These are phyloP conservation scores for Silurus lanzhouensis DNA, from an alignment of 2,797 vertebrate species.

Conservation along the genomic window DNA sequence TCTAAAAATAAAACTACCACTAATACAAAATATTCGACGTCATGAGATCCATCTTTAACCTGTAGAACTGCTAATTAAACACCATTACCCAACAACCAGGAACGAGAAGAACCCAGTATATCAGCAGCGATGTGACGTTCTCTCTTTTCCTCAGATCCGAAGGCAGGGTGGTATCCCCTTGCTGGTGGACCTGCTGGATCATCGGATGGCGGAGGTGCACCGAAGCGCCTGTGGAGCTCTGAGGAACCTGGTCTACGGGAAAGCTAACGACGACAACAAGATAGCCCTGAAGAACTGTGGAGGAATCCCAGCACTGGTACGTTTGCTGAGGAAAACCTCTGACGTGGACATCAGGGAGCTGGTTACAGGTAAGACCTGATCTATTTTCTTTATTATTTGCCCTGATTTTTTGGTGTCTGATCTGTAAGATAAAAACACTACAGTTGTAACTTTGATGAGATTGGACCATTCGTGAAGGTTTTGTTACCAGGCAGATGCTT, in stretches of 20 bases:
- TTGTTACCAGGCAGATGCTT: background rate
- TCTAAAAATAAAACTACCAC: no score
- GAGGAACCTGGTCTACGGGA: constrained; percentile 95
- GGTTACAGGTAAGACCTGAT: constrained; percentile 84
- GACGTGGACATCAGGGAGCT: constrained; percentile 97
- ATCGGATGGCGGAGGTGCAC: constrained; percentile 97
- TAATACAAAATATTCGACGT: no score
- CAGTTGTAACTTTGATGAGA: background rate
- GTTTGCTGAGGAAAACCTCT: constrained; percentile 90
- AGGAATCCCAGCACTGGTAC: constrained; percentile 94
- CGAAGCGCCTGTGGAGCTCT: constrained; percentile 95
- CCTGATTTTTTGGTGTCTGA: background rate
- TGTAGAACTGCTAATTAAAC: background rate
- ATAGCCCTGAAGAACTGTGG: constrained; percentile 96
- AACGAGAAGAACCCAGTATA: background rate
- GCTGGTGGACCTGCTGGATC: constrained; percentile 93
- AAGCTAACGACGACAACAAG: constrained; percentile 98
- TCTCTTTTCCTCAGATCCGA: constrained; percentile 80
- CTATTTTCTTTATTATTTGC: background rate
- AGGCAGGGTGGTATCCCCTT: constrained; percentile 96
- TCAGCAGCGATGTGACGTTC: background rate
- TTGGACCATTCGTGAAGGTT: background rate
- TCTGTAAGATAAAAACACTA: background rate
- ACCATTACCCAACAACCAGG: no score
- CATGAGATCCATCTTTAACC: background rate